Percentiles rank a stretch among this genome's conserved stretches.
Evolutionary conservation across 2,888 invertebrate species (phyloP).

Genomic region (Junonia oenone): DNA sequence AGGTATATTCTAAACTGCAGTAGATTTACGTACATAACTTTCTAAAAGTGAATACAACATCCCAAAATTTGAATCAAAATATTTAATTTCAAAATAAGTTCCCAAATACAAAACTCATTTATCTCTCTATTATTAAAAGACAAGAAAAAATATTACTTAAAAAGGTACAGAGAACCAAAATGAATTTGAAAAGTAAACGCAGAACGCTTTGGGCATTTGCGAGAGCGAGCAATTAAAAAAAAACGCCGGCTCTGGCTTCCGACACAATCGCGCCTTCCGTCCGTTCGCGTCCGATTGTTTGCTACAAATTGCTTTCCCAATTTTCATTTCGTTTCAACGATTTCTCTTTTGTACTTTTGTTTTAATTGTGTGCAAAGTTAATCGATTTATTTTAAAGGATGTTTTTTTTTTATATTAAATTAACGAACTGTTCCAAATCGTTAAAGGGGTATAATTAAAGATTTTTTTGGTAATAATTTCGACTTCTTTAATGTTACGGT

Average conservation of each 20-base stretch:
- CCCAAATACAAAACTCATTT: no score
- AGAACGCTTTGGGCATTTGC: not conserved
- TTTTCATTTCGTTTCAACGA: not conserved
- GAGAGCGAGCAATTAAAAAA: constrained; percentile 3
- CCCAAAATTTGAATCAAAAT: no score
- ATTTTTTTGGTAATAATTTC: no score
- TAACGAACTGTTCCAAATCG: no score
- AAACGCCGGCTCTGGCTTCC: not conserved
- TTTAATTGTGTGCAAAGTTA: not conserved
- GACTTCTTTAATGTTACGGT: no score
- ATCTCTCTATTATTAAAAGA: no score
- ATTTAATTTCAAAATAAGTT: no score
- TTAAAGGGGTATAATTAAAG: no score
- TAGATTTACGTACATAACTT: no score
- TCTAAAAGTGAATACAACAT: no score
- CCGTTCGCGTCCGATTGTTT: not conserved
- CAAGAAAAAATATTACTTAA: not conserved
- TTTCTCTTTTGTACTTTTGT: not conserved
- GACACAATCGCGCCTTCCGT: not conserved
- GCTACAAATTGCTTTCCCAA: constrained; percentile 1
- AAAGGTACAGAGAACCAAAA: no score
- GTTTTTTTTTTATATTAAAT: not conserved
- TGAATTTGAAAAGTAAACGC: not conserved
- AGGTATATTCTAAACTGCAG: no score
- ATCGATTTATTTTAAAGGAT: not conserved